phyloP scores from a whole-genome alignment of 2,888 invertebrate species.

The Argyresthia albistria region DNA sequence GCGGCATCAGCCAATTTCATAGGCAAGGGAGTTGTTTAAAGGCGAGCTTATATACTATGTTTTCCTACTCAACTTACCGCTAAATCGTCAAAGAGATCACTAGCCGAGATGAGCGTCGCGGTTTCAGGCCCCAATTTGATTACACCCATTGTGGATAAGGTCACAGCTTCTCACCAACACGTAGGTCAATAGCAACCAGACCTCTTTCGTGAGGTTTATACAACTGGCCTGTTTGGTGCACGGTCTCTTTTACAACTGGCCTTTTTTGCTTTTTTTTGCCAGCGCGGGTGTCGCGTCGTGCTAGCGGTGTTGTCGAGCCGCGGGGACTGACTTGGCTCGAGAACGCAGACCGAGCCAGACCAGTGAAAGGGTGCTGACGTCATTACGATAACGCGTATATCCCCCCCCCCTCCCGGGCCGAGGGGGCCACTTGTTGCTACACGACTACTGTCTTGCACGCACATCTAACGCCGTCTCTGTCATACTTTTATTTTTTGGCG shows the following conservation, averaged over 20 bases:
- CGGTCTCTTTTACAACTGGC: not conserved
- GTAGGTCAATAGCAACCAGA: constrained; percentile 34
- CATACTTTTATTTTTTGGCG: not conserved
- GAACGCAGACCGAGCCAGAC: constrained; percentile 38
- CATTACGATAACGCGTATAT: constrained; percentile 62
- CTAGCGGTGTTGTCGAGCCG: constrained; percentile 67
- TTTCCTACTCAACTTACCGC: constrained; percentile 56
- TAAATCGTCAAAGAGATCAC: constrained; percentile 66
- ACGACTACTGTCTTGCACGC: constrained; percentile 28
- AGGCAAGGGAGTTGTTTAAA: no score
- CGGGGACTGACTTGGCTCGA: constrained; percentile 50
- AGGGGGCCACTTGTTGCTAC: constrained; percentile 56
- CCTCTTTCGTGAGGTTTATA: constrained; percentile 36
- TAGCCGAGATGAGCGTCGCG: constrained; percentile 54
- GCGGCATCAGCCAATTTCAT: no score
- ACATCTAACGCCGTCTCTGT: constrained; percentile 39
- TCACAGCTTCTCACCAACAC: constrained; percentile 24
- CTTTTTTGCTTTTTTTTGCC: constrained; percentile 21
- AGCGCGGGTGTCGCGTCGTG: constrained; percentile 57
- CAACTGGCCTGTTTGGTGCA: not conserved
- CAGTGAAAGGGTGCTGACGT: constrained; percentile 74
- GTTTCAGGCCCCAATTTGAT: constrained; percentile 61
- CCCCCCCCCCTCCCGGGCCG: constrained; percentile 23
- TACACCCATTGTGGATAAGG: constrained; percentile 42
- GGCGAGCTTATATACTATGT: no score